A percentile compares a stretch with the other conserved stretches of the same genome.
These are phyloP conservation scores for Cryptotermes secundus DNA, from an alignment of 1,140 invertebrate species.

Conservation along the genomic window DNA sequence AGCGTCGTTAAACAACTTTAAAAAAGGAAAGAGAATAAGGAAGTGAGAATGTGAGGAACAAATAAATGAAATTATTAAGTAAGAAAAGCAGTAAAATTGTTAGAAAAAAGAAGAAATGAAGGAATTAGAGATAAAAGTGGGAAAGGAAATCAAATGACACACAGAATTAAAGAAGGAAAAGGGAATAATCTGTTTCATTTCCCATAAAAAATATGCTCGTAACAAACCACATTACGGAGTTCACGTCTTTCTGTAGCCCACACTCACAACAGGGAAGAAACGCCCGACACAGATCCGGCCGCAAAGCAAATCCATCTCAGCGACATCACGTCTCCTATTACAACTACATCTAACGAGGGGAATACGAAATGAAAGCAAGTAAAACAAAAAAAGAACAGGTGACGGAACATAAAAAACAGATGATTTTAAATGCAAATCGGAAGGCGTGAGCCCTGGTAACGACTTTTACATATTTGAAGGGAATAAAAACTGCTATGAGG, in stretches of 20 bases:
- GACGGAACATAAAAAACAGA: not conserved
- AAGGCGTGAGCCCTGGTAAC: not conserved
- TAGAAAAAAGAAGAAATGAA: not conserved
- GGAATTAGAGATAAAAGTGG: too few species aligned
- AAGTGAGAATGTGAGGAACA: too few species aligned
- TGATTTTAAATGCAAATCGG: conserved; percentile 15
- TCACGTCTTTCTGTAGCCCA: not conserved
- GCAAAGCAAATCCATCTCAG: not conserved
- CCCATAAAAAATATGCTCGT: not conserved
- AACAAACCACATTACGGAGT: not conserved
- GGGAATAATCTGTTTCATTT: not conserved
- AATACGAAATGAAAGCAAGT: not conserved
- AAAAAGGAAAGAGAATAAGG: too few species aligned
- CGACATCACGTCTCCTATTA: not conserved
- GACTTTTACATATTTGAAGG: not conserved
- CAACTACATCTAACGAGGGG: not conserved
- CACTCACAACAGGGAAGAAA: not conserved
- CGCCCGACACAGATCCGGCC: not conserved
- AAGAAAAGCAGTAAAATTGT: not conserved
- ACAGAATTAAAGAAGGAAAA: not conserved
- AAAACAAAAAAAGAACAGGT: conserved; percentile 9
- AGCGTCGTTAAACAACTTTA: too few species aligned
- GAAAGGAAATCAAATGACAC: not conserved
- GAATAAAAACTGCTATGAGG: not conserved
- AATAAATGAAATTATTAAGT: not conserved